A percentile compares a stretch with the other conserved stretches of the same genome.
These are phyloP conservation scores for Apoda limacodes DNA, from an alignment of 2,888 invertebrate genomes.

Conservation along the genomic window DNA sequence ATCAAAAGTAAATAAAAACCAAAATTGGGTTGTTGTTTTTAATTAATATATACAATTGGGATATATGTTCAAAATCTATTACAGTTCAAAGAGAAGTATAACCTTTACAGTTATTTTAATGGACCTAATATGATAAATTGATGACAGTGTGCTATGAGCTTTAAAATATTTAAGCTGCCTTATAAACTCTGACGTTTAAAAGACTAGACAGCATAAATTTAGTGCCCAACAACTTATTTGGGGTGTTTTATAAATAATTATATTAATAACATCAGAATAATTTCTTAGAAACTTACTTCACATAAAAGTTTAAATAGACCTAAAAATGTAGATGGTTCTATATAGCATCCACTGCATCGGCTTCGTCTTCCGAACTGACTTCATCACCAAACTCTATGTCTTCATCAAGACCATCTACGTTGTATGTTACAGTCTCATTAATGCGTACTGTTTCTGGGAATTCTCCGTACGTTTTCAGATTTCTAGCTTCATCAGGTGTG, in stretches of 20 bases:
- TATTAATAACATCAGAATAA: constrained; percentile 55
- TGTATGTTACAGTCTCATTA: constrained; percentile 95
- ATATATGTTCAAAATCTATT: too few relatives aligned
- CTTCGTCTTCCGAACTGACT: constrained; percentile 92
- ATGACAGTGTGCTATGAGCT: too few relatives aligned
- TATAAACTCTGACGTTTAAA: too few relatives aligned
- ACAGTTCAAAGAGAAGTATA: too few relatives aligned
- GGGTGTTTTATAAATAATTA: constrained; percentile 30
- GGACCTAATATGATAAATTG: too few relatives aligned
- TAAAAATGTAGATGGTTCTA: constrained; percentile 38
- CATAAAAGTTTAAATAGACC: constrained; percentile 40
- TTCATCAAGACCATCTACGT: constrained; percentile 95
- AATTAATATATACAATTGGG: too few relatives aligned
- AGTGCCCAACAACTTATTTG: constrained; percentile 7
- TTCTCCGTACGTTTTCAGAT: constrained; percentile 98
- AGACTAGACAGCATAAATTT: too few relatives aligned
- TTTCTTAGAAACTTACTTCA: constrained; percentile 65
- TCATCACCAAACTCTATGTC: constrained; percentile 98
- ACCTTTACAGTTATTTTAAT: too few relatives aligned
- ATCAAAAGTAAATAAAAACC: too few relatives aligned
- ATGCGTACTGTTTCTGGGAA: constrained; percentile 98
- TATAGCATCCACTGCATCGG: constrained; percentile 77
- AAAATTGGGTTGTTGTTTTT: too few relatives aligned
- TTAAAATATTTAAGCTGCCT: too few relatives aligned
- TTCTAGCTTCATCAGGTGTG: constrained; percentile 98